phyloP scores from a whole-genome alignment of 2,113 vertebrate species.

The Hyla sarda region DNA sequence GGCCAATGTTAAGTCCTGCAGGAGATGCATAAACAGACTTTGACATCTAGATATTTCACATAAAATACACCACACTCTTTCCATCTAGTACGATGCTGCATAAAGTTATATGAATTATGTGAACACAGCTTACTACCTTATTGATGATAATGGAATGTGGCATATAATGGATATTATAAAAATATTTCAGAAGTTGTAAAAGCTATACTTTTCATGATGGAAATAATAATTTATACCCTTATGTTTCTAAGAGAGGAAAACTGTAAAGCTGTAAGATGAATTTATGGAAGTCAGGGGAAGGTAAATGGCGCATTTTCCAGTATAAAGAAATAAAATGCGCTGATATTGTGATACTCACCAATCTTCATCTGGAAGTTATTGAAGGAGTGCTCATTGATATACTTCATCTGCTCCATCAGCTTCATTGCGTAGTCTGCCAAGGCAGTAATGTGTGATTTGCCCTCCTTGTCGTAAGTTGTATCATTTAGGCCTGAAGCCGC shows the following conservation, averaged over 20 bases:
- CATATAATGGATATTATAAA: not conserved
- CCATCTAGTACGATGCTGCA: too few species aligned
- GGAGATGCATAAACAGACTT: not conserved
- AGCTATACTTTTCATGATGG: not conserved
- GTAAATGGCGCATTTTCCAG: not conserved
- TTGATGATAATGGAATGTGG: too few species aligned
- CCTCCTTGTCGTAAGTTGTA: constrained; percentile 89
- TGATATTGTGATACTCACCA: constrained; percentile 70
- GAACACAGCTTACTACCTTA: too few species aligned
- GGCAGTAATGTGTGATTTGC: constrained; percentile 85
- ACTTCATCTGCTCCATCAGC: constrained; percentile 92
- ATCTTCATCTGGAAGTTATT: constrained; percentile 98
- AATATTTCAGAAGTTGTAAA: not conserved
- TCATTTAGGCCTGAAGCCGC: constrained; percentile 91
- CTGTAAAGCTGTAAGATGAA: not conserved
- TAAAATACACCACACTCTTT: too few species aligned
- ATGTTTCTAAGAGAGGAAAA: not conserved
- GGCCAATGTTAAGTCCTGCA: constrained; percentile 91
- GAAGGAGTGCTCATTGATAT: constrained; percentile 95
- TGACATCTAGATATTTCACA: not conserved
- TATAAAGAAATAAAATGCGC: not conserved
- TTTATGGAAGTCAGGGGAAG: not conserved
- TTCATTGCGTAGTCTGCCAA: constrained; percentile 91
- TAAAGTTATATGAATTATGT: too few species aligned
- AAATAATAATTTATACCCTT: not conserved